A percentile compares a stretch with the other conserved stretches of the same genome.
phyloP scores from a whole-genome alignment of 2,888 invertebrate genomes.

The Conistra vaccinii region DNA sequence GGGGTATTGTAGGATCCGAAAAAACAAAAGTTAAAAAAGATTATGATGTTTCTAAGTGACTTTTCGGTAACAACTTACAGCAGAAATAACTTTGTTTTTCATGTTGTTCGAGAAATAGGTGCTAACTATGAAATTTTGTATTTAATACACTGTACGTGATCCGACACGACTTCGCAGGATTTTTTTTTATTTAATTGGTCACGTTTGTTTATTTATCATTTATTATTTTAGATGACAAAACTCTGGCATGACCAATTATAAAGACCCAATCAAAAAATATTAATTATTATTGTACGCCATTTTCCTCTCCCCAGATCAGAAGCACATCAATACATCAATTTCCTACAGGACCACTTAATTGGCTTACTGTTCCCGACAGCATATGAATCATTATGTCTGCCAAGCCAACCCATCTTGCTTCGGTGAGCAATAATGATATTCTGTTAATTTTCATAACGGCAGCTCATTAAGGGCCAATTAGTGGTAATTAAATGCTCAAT shows the following conservation, averaged over 20 bases:
- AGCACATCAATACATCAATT: constrained; percentile 27
- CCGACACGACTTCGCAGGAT: no score
- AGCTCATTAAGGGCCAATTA: constrained; percentile 40
- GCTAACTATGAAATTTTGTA: no score
- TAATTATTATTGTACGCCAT: constrained; percentile 20
- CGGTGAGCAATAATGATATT: constrained; percentile 42
- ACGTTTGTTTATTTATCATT: background rate
- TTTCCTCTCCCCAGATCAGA: constrained; percentile 1
- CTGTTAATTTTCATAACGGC: constrained; percentile 35
- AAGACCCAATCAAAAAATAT: constrained; percentile 3
- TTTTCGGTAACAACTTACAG: no score
- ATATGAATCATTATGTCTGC: constrained; percentile 42
- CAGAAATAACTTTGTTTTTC: no score
- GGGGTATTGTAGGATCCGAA: no score
- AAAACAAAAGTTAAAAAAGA: no score
- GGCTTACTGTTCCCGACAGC: constrained; percentile 38
- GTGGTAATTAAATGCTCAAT: constrained; percentile 37
- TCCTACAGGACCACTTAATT: constrained; percentile 50
- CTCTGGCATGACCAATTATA: background rate
- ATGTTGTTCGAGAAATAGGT: no score
- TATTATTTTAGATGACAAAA: background rate
- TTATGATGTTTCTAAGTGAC: no score
- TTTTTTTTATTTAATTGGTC: background rate
- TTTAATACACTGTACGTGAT: no score
- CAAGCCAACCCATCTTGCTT: constrained; percentile 34